These are phyloP conservation scores for Falco berigora DNA, from an alignment of 2,797 vertebrate species.

Conservation along the genomic window DNA sequence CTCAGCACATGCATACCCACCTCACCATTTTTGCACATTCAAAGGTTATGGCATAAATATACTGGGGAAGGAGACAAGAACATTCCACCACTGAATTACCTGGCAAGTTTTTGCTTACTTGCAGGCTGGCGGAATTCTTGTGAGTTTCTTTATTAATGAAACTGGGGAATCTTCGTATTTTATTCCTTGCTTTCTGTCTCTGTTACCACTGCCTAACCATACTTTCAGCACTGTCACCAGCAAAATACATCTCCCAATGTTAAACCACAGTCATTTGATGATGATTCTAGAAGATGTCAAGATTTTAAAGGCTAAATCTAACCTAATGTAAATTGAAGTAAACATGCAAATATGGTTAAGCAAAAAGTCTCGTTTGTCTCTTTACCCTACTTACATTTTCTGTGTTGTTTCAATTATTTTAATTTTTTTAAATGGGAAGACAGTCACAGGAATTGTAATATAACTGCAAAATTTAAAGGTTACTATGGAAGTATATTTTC, in stretches of 20 bases:
- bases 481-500: background rate
- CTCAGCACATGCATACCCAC: too few relatives aligned
- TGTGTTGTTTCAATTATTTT: background rate
- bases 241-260: background rate
- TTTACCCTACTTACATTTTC: background rate
- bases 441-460: background rate
- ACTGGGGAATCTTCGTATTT: background rate
- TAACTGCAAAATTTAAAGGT: conserved; percentile 34
- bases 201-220: background rate
- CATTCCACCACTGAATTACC: background rate
- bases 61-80: background rate
- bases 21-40: background rate
- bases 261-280: background rate
- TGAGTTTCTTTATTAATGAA: background rate
- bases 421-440: background rate
- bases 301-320: background rate
- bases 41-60: background rate
- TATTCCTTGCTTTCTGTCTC: background rate
- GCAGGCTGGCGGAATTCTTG: background rate
- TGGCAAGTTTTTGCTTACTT: background rate
- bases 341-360: background rate
- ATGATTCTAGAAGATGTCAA: background rate
- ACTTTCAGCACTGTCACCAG: background rate
- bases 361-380: background rate
- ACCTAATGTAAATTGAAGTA: background rate